A percentile compares a stretch with the other conserved stretches of the same genome.
These are phyloP conservation scores for Halcyon leucocephala DNA, from an alignment of 2,797 vertebrate genomes.

Conservation along the genomic window DNA sequence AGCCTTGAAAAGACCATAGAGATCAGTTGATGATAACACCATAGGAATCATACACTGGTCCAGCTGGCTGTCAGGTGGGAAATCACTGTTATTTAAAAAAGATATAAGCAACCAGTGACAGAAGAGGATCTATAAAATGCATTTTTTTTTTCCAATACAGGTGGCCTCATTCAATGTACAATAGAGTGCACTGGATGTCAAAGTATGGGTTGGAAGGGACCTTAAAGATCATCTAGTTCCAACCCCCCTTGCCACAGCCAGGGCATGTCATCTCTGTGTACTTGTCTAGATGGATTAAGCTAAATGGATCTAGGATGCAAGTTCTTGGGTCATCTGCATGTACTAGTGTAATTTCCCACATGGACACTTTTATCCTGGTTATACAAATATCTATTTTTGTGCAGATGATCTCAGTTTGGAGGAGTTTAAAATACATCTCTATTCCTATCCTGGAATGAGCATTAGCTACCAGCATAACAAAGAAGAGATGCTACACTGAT, in stretches of 20 bases:
- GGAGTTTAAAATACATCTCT: constrained; percentile 3
- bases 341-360: neutral
- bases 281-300: neutral
- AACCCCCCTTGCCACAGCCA: neutral
- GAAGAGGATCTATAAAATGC: neutral
- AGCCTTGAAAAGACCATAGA: neutral
- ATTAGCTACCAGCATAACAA: neutral
- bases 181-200: neutral
- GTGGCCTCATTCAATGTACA: neutral
- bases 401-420: constrained; percentile 7
- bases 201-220: neutral
- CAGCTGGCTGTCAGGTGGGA: neutral
- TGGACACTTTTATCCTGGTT: neutral
- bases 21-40: neutral
- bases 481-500: neutral
- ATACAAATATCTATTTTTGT: neutral
- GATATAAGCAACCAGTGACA: neutral
- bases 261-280: neutral
- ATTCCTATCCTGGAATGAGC: neutral
- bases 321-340: neutral
- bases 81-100: neutral
- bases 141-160: neutral
- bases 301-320: neutral
- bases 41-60: neutral
- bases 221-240: neutral